These are phyloP conservation scores for Oegoconia quadripuncta DNA, from an alignment of 2,888 invertebrate genomes.

Conservation along the genomic window DNA sequence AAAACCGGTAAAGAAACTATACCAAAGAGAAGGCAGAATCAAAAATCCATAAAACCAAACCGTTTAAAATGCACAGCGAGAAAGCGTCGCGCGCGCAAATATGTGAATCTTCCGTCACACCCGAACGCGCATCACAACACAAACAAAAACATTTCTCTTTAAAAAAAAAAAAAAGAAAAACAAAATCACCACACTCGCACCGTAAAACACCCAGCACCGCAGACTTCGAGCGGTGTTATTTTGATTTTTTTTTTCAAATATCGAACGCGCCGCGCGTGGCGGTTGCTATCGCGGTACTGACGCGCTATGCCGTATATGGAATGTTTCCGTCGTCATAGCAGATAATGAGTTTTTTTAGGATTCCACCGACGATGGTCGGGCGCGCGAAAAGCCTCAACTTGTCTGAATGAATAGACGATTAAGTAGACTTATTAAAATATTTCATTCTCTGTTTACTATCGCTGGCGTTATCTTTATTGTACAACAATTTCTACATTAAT, in stretches of 20 bases:
- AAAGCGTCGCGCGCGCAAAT: conserved; percentile 3
- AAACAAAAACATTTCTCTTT: background rate
- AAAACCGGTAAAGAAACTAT: no score
- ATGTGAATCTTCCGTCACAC: conserved; percentile 1
- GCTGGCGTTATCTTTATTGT: no score
- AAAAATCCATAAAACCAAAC: background rate
- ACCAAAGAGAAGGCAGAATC: no score
- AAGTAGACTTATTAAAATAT: no score
- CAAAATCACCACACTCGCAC: background rate
- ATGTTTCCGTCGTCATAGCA: conserved; percentile 22
- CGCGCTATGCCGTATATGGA: conserved; percentile 1
- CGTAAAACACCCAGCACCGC: background rate
- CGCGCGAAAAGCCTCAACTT: background rate
- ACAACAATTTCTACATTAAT: no score
- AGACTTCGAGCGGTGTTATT: conserved; percentile 4
- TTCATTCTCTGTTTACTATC: no score
- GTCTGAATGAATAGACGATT: background rate
- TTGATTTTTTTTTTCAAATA: background rate
- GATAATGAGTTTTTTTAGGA: conserved; percentile 24
- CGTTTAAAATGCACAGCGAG: conserved; percentile 5
- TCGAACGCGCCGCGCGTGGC: conserved; percentile 13
- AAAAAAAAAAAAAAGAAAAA: background rate
- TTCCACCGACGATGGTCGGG: conserved; percentile 2
- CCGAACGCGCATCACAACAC: background rate
- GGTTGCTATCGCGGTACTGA: conserved; percentile 23